These are phyloP conservation scores for Laupala kohalensis DNA, from an alignment of 1,140 invertebrate species.

Conservation along the genomic window DNA sequence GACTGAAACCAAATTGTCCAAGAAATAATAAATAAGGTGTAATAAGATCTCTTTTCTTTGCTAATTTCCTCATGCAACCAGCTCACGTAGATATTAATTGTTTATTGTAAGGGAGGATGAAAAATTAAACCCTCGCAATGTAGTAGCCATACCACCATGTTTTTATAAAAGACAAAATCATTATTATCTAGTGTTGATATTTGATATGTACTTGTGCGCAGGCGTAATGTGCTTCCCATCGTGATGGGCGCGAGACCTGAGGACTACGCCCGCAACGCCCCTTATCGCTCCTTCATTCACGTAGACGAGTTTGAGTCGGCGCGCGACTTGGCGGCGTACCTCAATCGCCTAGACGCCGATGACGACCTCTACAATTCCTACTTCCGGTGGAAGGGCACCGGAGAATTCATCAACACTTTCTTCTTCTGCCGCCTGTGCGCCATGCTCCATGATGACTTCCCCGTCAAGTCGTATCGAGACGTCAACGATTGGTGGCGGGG, in stretches of 20 bases:
- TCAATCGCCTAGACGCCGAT: conserved; percentile 70
- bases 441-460: conserved; percentile 64
- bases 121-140: conserved; percentile 85
- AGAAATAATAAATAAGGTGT: no score
- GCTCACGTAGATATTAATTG: no score
- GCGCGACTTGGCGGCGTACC: conserved; percentile 68
- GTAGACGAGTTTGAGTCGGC: conserved; percentile 86
- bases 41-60: no score
- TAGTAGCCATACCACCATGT: conserved; percentile 94
- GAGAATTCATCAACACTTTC: conserved; percentile 87
- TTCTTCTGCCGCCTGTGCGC: conserved; percentile 93
- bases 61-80: no score
- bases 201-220: conserved; percentile 30
- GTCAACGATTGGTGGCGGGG: conserved; percentile 81
- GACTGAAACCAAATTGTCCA: no score
- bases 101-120: no score
- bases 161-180: conserved; percentile 96
- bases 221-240: conserved; percentile 77
- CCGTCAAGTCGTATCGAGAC: conserved; percentile 57
- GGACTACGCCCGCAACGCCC: conserved; percentile 77
- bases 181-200: conserved; percentile 79
- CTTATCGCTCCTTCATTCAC: conserved; percentile 81
- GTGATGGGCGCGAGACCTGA: conserved; percentile 88
- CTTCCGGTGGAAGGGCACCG: conserved; percentile 80
- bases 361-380: conserved; percentile 85